Conservation (phyloP, 1,140 invertebrate species). For the Drosophila aff. region DNA sequence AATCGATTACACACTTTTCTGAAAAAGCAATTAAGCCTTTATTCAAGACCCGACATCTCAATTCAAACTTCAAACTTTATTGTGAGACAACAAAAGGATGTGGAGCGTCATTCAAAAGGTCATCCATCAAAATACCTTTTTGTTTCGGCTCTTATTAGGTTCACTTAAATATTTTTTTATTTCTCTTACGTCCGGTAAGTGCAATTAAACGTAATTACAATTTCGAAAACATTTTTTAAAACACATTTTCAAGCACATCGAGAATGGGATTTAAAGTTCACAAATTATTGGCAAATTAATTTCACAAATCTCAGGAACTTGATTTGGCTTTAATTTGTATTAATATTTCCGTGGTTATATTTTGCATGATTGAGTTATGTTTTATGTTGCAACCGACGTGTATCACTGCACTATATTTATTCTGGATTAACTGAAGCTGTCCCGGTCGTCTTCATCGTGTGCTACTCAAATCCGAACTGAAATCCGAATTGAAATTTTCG, state of each 20-base stretch:
- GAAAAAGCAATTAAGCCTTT: constrained; percentile 50
- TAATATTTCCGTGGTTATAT: constrained; percentile 4
- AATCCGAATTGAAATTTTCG: constrained; percentile 82
- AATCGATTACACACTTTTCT: constrained; percentile 42
- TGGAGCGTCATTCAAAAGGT: constrained; percentile 21
- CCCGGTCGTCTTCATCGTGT: constrained; percentile 78
- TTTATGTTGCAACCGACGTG: constrained; percentile 20
- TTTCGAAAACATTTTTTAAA: background rate
- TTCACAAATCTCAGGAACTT: background rate
- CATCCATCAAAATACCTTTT: constrained; percentile 31
- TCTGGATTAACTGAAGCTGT: constrained; percentile 73
- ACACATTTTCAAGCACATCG: background rate
- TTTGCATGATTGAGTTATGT: background rate
- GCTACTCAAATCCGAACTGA: constrained; percentile 84
- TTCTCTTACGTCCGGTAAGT: background rate
- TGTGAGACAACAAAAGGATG: constrained; percentile 33
- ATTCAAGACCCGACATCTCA: constrained; percentile 21
- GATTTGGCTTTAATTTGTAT: background rate
- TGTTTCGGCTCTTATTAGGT: background rate
- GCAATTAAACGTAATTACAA: background rate
- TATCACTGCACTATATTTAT: constrained; percentile 42
- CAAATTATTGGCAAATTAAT: background rate
- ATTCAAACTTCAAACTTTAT: constrained; percentile 15
- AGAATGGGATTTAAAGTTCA: constrained; percentile 13
- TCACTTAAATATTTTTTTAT: constrained; percentile 13